Evolutionary conservation across 2,113 vertebrate genomes (phyloP).

Genomic region (Corydoras maculifer): DNA sequence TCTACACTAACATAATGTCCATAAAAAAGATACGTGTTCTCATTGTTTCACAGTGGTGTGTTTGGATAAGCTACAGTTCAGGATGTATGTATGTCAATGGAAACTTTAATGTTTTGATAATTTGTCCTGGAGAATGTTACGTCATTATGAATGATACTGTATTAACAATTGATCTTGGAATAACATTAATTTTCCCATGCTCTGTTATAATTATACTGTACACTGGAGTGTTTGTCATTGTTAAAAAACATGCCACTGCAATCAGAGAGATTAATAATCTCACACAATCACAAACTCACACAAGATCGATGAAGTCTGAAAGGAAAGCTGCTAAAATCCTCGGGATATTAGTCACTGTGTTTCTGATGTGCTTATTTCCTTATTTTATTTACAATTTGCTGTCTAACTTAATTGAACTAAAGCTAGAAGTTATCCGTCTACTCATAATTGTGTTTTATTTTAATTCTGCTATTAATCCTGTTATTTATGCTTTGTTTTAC

Average conservation of each 20-base stretch:
- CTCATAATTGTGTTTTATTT: slow-evolving; percentile 5
- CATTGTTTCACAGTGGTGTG: slow-evolving; percentile 9
- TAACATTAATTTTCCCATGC: slow-evolving; percentile 29
- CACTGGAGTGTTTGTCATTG: background rate
- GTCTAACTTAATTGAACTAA: too few relatives aligned
- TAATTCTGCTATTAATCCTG: slow-evolving; percentile 43
- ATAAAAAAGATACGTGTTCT: background rate
- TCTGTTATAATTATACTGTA: slow-evolving; percentile 34
- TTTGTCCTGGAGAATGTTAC: slow-evolving; percentile 4
- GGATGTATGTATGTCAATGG: slow-evolving; percentile 14
- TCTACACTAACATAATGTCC: slow-evolving; percentile 33
- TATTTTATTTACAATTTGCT: slow-evolving; percentile 19
- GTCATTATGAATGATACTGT: slow-evolving; percentile 3
- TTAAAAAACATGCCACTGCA: slow-evolving; percentile 41
- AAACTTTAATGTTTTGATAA: slow-evolving; percentile 37
- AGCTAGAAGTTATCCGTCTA: too few relatives aligned
- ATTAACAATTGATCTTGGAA: slow-evolving; percentile 22
- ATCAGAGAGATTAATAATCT: slow-evolving; percentile 34
- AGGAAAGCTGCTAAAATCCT: slow-evolving; percentile 39
- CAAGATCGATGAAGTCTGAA: slow-evolving; percentile 26
- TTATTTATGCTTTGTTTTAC: slow-evolving; percentile 45
- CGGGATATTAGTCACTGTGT: slow-evolving; percentile 39
- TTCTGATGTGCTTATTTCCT: slow-evolving; percentile 31
- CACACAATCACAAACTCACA: background rate
- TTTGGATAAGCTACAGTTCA: slow-evolving; percentile 7